Base-by-base conservation (phyloP, 2,888 invertebrate genomes). In the Tribolium freemani region DNA sequence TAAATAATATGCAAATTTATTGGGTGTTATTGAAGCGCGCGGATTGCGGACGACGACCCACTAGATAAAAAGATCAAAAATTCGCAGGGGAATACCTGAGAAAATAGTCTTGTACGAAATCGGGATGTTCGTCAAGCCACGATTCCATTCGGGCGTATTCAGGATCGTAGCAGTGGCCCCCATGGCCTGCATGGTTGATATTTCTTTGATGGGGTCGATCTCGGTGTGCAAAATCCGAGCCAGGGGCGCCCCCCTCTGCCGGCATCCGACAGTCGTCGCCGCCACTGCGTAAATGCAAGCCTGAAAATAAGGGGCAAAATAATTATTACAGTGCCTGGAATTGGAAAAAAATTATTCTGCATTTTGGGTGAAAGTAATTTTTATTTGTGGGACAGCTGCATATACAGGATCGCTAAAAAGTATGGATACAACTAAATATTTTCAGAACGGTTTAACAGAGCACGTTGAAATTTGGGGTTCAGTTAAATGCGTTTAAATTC, bases 121-220 rank as follows among this genome's bases (percentile, higher is more conserved):
- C 96, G 80, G 95, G 96, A 89, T 98, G 97, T 87, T 97, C 97
- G 88, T 98, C 97, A 80, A 98, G 91, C 97, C 97, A 98, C 81
- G 96, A 93, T 88, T 97, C 97, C 89, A 97, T 96, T 78, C 93
- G 92, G 71, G 95, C 93, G 87, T 94, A 94, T 87, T 96, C 95
- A 77, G 94, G 92, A 88, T 95, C 94, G 87, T 95, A 95, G 86
- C 90, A 81, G 76, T 82, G 82, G 73, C 82, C 82, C 21, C 64
- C 63, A 56, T 80, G 79, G 69, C 81, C 78, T 30, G 80, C 86
- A 84, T 74, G 79, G 87, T 87, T 86, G 73, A 80, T 80, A 67
- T 81, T 81, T 71, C 83, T 81, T 71, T 83, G 81, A 69, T 83
- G 88, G 89, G 90, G 90, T 88, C 89, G 73, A 53, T 73, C 79